These are phyloP conservation scores for Eurosta solidaginis DNA, from an alignment of 1,140 invertebrate species.

Conservation along the genomic window DNA sequence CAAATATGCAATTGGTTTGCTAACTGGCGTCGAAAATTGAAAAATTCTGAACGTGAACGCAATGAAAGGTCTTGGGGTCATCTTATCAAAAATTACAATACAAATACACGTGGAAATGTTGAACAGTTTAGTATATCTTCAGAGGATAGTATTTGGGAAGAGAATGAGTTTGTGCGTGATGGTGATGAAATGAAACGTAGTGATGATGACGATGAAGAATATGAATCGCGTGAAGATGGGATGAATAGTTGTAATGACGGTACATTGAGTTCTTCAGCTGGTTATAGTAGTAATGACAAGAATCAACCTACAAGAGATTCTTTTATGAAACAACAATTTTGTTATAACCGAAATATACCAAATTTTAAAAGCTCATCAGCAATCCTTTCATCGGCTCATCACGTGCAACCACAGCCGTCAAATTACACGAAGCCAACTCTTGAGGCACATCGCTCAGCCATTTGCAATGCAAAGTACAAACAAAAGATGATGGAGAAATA, in stretches of 20 bases:
- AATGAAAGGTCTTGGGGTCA: slow-evolving; percentile 72
- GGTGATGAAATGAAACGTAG: slow-evolving; percentile 32
- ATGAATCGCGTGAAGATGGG: slow-evolving; percentile 45
- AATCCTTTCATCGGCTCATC: not conserved
- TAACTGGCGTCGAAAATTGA: slow-evolving; percentile 74
- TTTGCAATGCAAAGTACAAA: slow-evolving; percentile 60
- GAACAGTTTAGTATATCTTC: slow-evolving; percentile 77
- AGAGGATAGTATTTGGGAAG: slow-evolving; percentile 75
- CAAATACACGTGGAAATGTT: slow-evolving; percentile 71
- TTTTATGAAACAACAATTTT: not conserved
- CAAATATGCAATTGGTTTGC: slow-evolving; percentile 81
- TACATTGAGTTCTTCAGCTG: not conserved
- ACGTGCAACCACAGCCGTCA: not conserved
- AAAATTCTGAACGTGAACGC: slow-evolving; percentile 69
- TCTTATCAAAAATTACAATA: slow-evolving; percentile 74
- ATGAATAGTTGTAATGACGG: slow-evolving; percentile 38
- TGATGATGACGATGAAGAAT: slow-evolving; percentile 36
- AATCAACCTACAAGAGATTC: not conserved
- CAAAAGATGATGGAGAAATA: slow-evolving; percentile 67
- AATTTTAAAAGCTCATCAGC: not conserved
- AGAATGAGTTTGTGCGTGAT: slow-evolving; percentile 56
- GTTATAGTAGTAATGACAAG: slow-evolving; percentile 39
- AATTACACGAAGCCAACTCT: not conserved
- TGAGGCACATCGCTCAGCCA: not conserved
- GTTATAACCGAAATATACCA: not conserved